phyloP scores from a whole-genome alignment of 1,140 invertebrate genomes.

The Whitmania pigra region DNA sequence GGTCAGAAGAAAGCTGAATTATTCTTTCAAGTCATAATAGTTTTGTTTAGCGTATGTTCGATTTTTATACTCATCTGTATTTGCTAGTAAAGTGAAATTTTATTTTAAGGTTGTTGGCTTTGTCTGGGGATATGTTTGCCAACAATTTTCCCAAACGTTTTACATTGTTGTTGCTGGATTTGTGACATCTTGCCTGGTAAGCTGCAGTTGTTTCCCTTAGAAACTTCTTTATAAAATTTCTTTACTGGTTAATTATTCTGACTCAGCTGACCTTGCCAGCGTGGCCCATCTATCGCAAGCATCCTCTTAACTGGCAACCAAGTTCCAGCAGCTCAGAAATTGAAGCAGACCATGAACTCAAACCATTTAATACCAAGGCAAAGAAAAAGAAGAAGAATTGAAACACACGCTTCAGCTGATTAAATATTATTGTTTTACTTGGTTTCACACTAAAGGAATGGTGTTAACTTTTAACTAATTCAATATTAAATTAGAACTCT shows the following conservation, averaged over 20 bases:
- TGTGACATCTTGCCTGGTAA: slow-evolving; percentile 65
- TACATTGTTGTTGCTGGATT: slow-evolving; percentile 83
- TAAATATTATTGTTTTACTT: too few species aligned
- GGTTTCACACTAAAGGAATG: too few species aligned
- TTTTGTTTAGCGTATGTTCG: slow-evolving; percentile 62
- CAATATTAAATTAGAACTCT: too few species aligned
- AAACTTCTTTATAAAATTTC: slow-evolving; percentile 19
- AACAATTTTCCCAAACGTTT: slow-evolving; percentile 86
- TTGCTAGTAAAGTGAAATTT: slow-evolving; percentile 16
- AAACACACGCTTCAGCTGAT: too few species aligned
- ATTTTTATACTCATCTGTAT: slow-evolving; percentile 15
- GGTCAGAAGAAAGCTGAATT: slow-evolving; percentile 77
- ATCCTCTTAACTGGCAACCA: slow-evolving; percentile 74
- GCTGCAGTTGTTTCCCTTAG: slow-evolving; percentile 30
- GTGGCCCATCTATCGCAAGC: slow-evolving; percentile 78
- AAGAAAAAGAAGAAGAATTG: slow-evolving; percentile 32
- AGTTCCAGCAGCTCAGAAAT: slow-evolving; percentile 19
- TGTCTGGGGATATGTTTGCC: slow-evolving; percentile 79
- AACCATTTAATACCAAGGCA: slow-evolving; percentile 27
- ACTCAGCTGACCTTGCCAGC: slow-evolving; percentile 67
- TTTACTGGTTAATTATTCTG: not conserved
- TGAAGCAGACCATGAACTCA: slow-evolving; percentile 23
- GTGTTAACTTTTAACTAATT: too few species aligned
- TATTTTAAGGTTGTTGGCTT: slow-evolving; percentile 60
- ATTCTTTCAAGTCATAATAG: slow-evolving; percentile 72